phyloP scores from a whole-genome alignment of 2,797 vertebrate species.

The Acanthurus leucopareius region DNA sequence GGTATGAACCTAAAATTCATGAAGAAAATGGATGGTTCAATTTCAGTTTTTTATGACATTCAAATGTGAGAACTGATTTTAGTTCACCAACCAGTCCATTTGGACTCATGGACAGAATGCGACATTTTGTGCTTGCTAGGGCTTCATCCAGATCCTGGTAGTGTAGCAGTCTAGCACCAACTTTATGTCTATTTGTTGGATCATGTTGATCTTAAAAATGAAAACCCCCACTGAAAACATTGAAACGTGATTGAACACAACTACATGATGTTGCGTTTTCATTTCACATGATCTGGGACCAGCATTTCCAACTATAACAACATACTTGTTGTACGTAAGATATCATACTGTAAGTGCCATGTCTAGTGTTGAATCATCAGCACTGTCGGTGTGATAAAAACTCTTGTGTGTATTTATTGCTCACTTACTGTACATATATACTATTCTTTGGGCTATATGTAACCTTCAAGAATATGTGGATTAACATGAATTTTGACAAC shows the following conservation, averaged over 20 bases:
- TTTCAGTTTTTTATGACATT: constrained; percentile 8
- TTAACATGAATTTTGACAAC: background rate
- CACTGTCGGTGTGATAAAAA: background rate
- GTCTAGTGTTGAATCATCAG: background rate
- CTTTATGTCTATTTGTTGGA: background rate
- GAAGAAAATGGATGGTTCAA: constrained; percentile 27
- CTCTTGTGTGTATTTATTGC: background rate
- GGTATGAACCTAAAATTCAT: constrained; percentile 88
- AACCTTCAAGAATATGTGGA: background rate
- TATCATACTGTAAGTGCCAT: background rate
- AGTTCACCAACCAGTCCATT: constrained; percentile 3
- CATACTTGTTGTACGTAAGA: too few species aligned
- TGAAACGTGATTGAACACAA: background rate
- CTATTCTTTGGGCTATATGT: background rate
- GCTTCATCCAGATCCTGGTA: background rate
- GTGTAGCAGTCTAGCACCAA: background rate
- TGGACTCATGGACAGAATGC: constrained; percentile 5
- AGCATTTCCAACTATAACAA: background rate
- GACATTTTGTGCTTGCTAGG: background rate
- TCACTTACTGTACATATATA: background rate
- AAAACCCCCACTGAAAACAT: background rate
- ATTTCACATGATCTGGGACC: background rate
- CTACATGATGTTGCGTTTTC: background rate
- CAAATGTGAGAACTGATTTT: constrained; percentile 16
- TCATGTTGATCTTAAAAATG: constrained; percentile 11